Evolutionary conservation across 2,797 vertebrate species (phyloP).

Genomic region (Eremophila alpestris): DNA sequence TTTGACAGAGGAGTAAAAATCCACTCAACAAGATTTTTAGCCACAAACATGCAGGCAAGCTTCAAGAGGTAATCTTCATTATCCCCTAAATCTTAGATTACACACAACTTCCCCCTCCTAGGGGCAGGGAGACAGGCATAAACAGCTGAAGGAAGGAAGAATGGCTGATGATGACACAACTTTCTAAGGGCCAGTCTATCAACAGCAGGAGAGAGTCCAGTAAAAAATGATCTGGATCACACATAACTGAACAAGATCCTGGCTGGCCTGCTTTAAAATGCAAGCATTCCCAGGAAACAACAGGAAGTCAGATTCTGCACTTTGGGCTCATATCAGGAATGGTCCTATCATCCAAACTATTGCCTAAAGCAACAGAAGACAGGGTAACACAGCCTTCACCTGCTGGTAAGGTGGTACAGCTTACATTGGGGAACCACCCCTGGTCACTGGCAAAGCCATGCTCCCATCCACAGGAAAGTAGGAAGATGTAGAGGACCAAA

Average conservation of each 20-base stretch:
- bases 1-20: not conserved
- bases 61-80: not conserved
- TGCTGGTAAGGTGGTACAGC: not conserved
- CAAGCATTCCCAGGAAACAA: not conserved
- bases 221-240: not conserved
- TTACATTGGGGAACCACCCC: not conserved
- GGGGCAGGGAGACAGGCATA: not conserved
- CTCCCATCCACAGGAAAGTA: not conserved
- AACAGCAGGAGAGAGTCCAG: not conserved
- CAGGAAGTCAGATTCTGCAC: accelerated
- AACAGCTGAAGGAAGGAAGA: not conserved
- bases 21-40: not conserved
- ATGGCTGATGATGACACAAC: accelerated
- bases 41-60: not conserved
- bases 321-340: not conserved
- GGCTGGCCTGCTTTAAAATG: not conserved
- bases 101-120: not conserved
- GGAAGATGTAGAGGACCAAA: not conserved
- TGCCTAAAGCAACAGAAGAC: not conserved
- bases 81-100: not conserved
- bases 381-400: not conserved
- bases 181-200: not conserved
- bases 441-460: not conserved
- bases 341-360: not conserved
- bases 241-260: not conserved